Evolutionary conservation across 2,797 vertebrate genomes (phyloP).

Genomic region (Acrossocheilus fasciatus): DNA sequence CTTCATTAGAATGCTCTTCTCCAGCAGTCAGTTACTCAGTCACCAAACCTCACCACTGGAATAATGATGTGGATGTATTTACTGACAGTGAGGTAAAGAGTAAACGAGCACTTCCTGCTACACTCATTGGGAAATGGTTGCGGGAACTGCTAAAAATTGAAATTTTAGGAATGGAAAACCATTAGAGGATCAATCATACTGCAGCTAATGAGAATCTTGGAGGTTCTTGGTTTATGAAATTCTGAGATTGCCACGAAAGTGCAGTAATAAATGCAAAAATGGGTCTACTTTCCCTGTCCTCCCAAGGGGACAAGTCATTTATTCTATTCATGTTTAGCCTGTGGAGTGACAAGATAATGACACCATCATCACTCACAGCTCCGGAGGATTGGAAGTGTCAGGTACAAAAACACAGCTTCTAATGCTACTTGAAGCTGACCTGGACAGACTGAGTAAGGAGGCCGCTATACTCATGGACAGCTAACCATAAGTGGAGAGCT

Average conservation of each 20-base stretch:
- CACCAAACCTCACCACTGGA: slow-evolving; percentile 25
- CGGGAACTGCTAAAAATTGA: not conserved
- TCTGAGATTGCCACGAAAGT: not conserved
- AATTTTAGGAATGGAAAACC: not conserved
- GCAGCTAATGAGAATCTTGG: slow-evolving; percentile 21
- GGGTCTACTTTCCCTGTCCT: not conserved
- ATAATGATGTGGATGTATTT: slow-evolving; percentile 39
- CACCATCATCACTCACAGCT: slow-evolving; percentile 31
- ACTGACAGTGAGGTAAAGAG: slow-evolving; percentile 8
- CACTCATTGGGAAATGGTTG: not conserved
- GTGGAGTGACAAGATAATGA: slow-evolving; percentile 37
- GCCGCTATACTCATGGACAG: not conserved
- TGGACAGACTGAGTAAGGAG: slow-evolving; percentile 20
- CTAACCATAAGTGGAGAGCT: not conserved
- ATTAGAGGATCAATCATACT: not conserved
- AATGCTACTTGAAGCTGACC: not conserved
- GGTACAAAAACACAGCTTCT: slow-evolving; percentile 24
- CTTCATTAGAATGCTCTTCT: slow-evolving; percentile 38
- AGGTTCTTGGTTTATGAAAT: not conserved
- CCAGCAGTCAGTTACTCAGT: slow-evolving; percentile 22
- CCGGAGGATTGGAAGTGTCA: not conserved
- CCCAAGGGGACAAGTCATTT: slow-evolving; percentile 16
- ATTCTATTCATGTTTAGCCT: slow-evolving; percentile 36
- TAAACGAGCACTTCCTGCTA: not conserved
- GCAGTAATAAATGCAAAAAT: not conserved